Percentiles rank a stretch among this genome's conserved stretches.
phyloP scores from a whole-genome alignment of 2,113 vertebrate species.

The Myiopsitta monachus region DNA sequence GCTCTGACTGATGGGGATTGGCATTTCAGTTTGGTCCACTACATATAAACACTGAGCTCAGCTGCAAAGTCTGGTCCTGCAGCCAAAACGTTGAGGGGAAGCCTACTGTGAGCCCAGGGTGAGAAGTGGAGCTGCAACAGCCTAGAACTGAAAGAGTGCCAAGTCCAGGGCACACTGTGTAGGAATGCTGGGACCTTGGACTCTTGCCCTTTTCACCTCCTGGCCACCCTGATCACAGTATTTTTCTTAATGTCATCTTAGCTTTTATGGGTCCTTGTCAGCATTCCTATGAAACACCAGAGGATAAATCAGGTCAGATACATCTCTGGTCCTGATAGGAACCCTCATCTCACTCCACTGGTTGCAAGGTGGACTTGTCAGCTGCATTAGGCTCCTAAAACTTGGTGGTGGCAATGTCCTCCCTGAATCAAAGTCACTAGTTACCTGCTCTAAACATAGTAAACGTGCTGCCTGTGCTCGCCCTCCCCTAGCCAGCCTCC shows the following conservation, averaged over 20 bases:
- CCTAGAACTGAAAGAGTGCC: neutral
- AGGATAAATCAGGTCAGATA: neutral
- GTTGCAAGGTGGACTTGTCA: neutral
- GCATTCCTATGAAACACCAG: neutral
- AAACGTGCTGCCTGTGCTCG: neutral
- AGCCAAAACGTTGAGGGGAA: conserved; percentile 2
- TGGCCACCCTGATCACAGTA: neutral
- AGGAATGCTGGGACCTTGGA: neutral
- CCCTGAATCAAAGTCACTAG: neutral
- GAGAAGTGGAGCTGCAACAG: neutral
- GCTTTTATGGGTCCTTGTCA: neutral
- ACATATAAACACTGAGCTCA: conserved; percentile 2
- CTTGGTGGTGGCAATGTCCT: neutral
- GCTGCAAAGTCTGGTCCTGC: neutral
- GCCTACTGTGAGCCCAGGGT: neutral
- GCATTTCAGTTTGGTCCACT: neutral
- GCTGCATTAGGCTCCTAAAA: neutral
- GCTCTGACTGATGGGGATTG: neutral
- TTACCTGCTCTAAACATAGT: neutral
- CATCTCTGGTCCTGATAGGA: neutral
- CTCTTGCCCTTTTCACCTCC: neutral
- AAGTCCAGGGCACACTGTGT: neutral
- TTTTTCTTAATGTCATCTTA: neutral
- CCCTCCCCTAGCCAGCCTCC: neutral
- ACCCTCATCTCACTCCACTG: neutral